phyloP scores from a whole-genome alignment of 2,797 vertebrate species.

The Morelia viridis region DNA sequence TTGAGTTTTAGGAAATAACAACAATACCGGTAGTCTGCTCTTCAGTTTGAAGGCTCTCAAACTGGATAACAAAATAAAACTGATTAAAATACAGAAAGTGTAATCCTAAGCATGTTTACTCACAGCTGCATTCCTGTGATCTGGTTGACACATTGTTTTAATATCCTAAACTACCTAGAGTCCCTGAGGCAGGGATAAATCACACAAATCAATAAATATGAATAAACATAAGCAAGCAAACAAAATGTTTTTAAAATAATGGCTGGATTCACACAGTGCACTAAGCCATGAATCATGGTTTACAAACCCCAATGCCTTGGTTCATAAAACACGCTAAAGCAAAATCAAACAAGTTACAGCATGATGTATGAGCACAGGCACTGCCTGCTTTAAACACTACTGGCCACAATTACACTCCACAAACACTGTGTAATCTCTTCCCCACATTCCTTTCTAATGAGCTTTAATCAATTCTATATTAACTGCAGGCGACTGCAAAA shows the following conservation, averaged over 20 bases:
- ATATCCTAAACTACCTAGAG: not conserved
- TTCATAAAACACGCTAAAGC: not conserved
- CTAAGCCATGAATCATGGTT: not conserved
- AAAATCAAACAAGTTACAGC: not conserved
- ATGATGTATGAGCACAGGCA: not conserved
- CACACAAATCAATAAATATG: not conserved
- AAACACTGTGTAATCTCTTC: not conserved
- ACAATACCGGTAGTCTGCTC: not conserved
- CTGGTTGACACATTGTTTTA: not conserved
- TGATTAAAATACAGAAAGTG: not conserved
- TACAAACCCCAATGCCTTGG: not conserved
- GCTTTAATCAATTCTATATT: not conserved
- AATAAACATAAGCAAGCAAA: not conserved
- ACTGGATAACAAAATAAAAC: not conserved
- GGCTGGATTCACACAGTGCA: not conserved
- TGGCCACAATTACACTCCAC: not conserved
- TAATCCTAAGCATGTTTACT: not conserved
- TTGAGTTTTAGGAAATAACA: not conserved
- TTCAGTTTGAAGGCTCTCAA: not conserved
- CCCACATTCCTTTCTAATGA: not conserved
- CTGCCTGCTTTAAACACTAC: not conserved
- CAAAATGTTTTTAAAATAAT: not conserved
- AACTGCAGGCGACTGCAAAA: not conserved
- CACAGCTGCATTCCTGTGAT: not conserved
- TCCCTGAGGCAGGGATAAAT: not conserved